Evolutionary conservation across 30 jellyfish, hydroid and myxozoan species (phyloP), one percentile per base, ranked within the genome.

Genomic region (Hydra vulgaris): DNA sequence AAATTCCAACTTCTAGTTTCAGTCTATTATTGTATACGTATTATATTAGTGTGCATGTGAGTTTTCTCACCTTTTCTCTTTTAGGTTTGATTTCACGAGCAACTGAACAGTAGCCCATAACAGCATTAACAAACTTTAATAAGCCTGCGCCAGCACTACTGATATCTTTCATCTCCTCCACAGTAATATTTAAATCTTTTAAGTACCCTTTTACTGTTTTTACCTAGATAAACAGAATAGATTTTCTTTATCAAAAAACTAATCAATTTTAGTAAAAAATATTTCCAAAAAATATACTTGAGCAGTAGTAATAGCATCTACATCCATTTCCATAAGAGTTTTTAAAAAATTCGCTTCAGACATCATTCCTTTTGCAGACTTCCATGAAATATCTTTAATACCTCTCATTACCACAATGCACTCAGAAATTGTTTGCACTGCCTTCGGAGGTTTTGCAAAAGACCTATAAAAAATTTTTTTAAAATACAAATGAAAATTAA

Each of bases 121-220:
- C 87, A 27, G 98, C 98, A 86, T 86, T 77, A 26, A 91, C 95
- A 67, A 86, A 91, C 78, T 91, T 91, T 22, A 91, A 78, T 0
- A 91, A 85, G 7, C 98, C 98, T 20, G 98, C 89, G 7, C 98
- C 98, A 67, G 98, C 98, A 23, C 86, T 91, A 79, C 98, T 91
- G 85, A 91, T 85, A 17, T 91, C 98, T 61, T 86, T 91, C 98
- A 91, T 91, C 67, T 91, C 95, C 15, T 80, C 91, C 3, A 86
- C 27, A 21, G 96, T 61, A 15, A 83, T 86, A 78, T 91, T 86
- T 96, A 91, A 86, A 71, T 88, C 95, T 84, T 86, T 91, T 23
- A 91, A 92, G 81, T 86, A 52, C 17, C 87, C 87, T 77, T 86
- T 86, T 72, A 91, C 98, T 8, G 70, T 79, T 71, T 84, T 82